Conservation (phyloP, 2,113 vertebrate species). For the Penelope pileata region DNA sequence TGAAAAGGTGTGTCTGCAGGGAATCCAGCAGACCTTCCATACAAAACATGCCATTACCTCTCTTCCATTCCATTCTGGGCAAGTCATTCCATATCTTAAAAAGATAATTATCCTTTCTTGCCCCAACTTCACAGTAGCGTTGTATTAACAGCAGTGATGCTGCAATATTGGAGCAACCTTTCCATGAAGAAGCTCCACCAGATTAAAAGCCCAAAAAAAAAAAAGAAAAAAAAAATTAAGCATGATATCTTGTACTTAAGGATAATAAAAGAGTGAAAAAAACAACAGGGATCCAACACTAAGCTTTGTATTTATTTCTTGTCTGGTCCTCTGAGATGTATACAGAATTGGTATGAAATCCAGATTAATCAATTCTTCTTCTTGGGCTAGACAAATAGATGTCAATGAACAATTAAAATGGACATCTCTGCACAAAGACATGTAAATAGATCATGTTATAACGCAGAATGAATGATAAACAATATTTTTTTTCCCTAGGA, state of each 20-base stretch:
- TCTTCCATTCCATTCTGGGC: neutral
- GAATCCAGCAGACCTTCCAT: neutral
- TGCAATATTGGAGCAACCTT: neutral
- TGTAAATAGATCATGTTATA: neutral
- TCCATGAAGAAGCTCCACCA: neutral
- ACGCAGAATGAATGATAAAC: neutral
- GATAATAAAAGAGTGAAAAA: neutral
- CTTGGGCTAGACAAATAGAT: neutral
- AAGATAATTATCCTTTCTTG: neutral
- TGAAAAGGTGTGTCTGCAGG: conserved; percentile 1
- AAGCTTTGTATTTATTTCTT: neutral
- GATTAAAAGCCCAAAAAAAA: neutral
- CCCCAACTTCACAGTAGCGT: neutral
- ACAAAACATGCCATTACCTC: neutral
- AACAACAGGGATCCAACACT: neutral
- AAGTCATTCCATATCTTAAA: neutral
- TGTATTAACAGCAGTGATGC: neutral
- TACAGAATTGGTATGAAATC: neutral
- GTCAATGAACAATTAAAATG: neutral
- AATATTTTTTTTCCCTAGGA: rapidly evolving
- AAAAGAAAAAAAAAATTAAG: neutral
- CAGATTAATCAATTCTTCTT: neutral
- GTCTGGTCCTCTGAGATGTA: neutral
- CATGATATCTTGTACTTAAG: neutral
- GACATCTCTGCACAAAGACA: neutral